Percentiles rank a stretch among this genome's conserved stretches.
phyloP scores from a whole-genome alignment of 2,888 invertebrate genomes.

The Miltochrista miniata region DNA sequence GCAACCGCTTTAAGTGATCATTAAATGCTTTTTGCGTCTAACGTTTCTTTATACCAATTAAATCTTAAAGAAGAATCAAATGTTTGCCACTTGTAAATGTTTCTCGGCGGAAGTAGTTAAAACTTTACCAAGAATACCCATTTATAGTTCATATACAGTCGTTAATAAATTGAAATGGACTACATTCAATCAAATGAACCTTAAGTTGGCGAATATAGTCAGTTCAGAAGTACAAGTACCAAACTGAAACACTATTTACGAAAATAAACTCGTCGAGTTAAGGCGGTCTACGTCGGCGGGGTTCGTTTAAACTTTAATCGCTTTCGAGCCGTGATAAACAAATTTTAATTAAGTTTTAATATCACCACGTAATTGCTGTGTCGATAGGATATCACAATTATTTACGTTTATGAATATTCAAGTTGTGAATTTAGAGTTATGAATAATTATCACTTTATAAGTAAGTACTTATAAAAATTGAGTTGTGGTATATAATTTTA shows the following conservation, averaged over 20 bases:
- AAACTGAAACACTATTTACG: slow-evolving; percentile 67
- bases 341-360: slow-evolving; percentile 84
- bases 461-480: background rate
- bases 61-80: too few species aligned
- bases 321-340: slow-evolving; percentile 81
- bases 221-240: slow-evolving; percentile 40
- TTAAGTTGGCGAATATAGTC: slow-evolving; percentile 34
- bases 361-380: slow-evolving; percentile 81
- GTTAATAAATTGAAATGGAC: background rate
- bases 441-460: slow-evolving; percentile 7
- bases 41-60: too few species aligned
- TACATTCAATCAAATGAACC: slow-evolving; percentile 20
- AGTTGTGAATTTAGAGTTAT: slow-evolving; percentile 9
- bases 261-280: slow-evolving; percentile 73
- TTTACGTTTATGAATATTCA: slow-evolving; percentile 68
- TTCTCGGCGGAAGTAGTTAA: background rate
- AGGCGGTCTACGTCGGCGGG: slow-evolving; percentile 74
- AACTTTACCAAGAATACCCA: background rate
- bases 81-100: background rate
- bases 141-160: background rate
- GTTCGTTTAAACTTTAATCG: slow-evolving; percentile 83
- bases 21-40: too few species aligned
- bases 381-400: slow-evolving; percentile 73
- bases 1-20: too few species aligned
- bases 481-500: background rate